Evolutionary conservation across 2,797 vertebrate species (phyloP), one percentile per base, ranked within the genome.

Genomic region (Chelmon rostratus): DNA sequence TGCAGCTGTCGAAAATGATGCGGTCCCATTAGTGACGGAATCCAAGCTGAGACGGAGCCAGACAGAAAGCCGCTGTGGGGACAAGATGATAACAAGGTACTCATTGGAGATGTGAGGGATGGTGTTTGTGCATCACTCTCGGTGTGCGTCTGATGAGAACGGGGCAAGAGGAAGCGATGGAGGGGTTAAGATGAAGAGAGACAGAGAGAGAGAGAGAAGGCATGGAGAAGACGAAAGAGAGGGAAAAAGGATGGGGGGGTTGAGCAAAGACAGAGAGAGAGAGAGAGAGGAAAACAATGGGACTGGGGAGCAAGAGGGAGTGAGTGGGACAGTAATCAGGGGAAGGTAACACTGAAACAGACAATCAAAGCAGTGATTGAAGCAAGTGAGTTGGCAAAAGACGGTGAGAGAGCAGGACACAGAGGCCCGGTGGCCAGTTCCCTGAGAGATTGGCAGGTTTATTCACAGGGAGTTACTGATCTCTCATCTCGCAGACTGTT

Each of bases 41-140:
- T 87, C 88, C 81, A 42, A 85, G 86, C 88, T 81, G 86, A 87
- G 91, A 86, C 57, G 71, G 76, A 84, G 85, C 78, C 91, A 89
- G 89, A 88, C 87, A 86, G 89, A 88, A 84, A 88, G 89, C 84
- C 59, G 62, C 88, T 88, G 83, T 77, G 72, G 89, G 88, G 88
- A 92, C 88, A 85, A 86, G 91, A 91, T 78, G 90, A 93, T 94
- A 95, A 94, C 94, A 93, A 94, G 91, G 88, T 90, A 81, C 92
- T 92, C 89, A 91, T 92, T 91, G 90, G 88, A 91, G 89, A 89
- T 90, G 87, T 92, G 90, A 94, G 85, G 85, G 86, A 93, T 89
- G 90, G 74, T 86, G 86, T 91, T 86, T 62, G 88, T 54, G 52
- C 85, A 87, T 90, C 80, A 59, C 89, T 74, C 86, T 57, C 68